phyloP scores from a whole-genome alignment of 2,888 invertebrate genomes.

The Branchipolynoe longqiensis region DNA sequence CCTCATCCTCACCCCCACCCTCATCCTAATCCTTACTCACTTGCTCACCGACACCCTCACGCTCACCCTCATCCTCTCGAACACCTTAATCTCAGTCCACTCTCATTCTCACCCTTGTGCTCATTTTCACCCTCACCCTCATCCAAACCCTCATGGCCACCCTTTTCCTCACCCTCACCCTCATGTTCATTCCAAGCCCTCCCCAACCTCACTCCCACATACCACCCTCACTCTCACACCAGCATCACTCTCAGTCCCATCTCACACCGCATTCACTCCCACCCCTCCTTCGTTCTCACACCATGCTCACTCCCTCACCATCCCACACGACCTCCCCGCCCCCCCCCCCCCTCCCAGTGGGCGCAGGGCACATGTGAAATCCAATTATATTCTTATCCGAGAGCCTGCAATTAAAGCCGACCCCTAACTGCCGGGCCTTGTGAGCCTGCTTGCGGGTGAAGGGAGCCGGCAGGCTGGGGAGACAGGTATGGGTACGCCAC shows the following conservation, averaged over 20 bases:
- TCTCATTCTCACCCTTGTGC: background rate
- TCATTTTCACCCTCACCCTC: background rate
- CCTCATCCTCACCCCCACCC: too few relatives aligned
- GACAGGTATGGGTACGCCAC: conserved; percentile 7
- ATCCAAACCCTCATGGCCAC: background rate
- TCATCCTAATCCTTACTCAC: too few relatives aligned
- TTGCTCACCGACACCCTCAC: background rate
- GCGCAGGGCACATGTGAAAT: conserved; percentile 20
- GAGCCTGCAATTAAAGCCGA: conserved; percentile 37
- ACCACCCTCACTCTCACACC: background rate
- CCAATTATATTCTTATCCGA: conserved; percentile 20
- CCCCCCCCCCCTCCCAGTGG: background rate
- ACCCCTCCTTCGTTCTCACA: background rate
- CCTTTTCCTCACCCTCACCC: background rate
- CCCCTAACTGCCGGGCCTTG: background rate
- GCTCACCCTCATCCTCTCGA: background rate
- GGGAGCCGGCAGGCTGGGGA: too few relatives aligned
- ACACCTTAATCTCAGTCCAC: too few relatives aligned
- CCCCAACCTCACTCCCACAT: background rate
- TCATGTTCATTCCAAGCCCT: background rate
- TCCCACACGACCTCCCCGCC: background rate
- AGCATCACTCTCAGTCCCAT: background rate
- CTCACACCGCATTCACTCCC: background rate
- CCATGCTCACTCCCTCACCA: too few relatives aligned
- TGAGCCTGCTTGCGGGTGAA: background rate